Evolutionary conservation across 1,140 invertebrate species (phyloP), one percentile per base, ranked within the genome.

Genomic region (Rhyzopertha dominica): DNA sequence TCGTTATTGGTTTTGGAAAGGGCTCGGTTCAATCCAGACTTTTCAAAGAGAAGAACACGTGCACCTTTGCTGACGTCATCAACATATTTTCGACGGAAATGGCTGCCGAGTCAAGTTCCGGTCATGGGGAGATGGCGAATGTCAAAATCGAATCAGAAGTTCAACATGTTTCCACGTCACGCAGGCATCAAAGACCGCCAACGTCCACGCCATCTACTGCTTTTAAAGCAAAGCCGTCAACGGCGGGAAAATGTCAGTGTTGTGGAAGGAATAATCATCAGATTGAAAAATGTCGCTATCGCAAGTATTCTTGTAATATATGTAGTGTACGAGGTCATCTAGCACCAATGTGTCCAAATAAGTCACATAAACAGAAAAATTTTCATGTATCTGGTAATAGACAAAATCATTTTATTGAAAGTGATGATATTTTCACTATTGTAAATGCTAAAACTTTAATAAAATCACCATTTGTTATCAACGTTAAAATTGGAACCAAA

Each of bases 351-450:
- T 20, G 34, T 36, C 34, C 34, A 12, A 36, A 17, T 10, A 36
- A 36, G 23, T n/a, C n/a, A n/a, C n/a, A n/a, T n/a, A 36, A 20
- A 20, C n/a, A 36, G 10, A 18, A 36, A 17, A 12, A 22, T 36
- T 20, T 12, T 18, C 19, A 20, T 12, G n/a, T 17, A 18, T 13
- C n/a, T 7, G 7, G 23, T 18, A 36, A 9, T 20, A 18, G 23
- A 20, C 17, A 20, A n/a, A 17, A 36, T 10, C 19, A 36, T 36
- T 40, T 40, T 17, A 40, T 40, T 40, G 38, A 40, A 28, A 40
- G 9, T 14, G 23, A 40, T 8, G 38, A 28, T 10, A 24, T 40
- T 17, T 28, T 28, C 19, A 16, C 38, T 3, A 40, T n/a, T n/a
- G n/a, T 40, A 19, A 36, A 18, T 29, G 24, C 16, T 4, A 28